These are phyloP conservation scores for Aphidius ervi DNA, from an alignment of 1,140 invertebrate genomes.

Conservation along the genomic window DNA sequence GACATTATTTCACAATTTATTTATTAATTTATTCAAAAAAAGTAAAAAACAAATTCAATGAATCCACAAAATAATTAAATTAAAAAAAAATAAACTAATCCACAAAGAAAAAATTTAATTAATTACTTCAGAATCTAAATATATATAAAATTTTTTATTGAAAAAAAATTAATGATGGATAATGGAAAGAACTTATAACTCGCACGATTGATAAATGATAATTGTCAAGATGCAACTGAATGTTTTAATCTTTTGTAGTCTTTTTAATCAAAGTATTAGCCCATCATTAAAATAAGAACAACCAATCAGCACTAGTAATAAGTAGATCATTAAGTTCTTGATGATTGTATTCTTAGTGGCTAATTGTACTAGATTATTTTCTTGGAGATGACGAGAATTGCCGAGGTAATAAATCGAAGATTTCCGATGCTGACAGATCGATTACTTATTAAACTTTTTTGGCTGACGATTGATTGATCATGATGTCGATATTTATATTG, in stretches of 20 bases:
- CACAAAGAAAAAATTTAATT: too few relatives aligned
- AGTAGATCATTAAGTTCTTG: conserved; percentile 35
- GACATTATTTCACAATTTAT: conserved; percentile 32
- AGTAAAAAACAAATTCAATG: too few relatives aligned
- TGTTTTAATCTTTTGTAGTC: conserved; percentile 27
- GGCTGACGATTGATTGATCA: background rate
- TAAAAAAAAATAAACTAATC: too few relatives aligned
- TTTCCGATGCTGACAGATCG: conserved; percentile 14
- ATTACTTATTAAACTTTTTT: conserved; percentile 5
- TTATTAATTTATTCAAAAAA: background rate
- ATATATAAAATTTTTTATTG: background rate
- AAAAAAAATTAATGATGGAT: too few relatives aligned
- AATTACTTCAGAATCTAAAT: too few relatives aligned
- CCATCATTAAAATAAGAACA: conserved; percentile 24
- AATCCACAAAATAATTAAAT: too few relatives aligned
- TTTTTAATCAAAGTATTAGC: conserved; percentile 21
- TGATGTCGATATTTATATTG: too few relatives aligned
- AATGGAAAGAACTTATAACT: too few relatives aligned
- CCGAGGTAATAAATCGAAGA: conserved; percentile 18
- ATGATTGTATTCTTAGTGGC: conserved; percentile 22
- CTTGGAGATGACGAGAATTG: conserved; percentile 18
- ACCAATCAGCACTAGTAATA: conserved; percentile 40
- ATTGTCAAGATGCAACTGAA: conserved; percentile 8
- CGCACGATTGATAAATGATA: background rate
- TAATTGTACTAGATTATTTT: conserved; percentile 20